Evolutionary conservation across 2,888 invertebrate genomes (phyloP).

Genomic region (Sphinx pinastri): DNA sequence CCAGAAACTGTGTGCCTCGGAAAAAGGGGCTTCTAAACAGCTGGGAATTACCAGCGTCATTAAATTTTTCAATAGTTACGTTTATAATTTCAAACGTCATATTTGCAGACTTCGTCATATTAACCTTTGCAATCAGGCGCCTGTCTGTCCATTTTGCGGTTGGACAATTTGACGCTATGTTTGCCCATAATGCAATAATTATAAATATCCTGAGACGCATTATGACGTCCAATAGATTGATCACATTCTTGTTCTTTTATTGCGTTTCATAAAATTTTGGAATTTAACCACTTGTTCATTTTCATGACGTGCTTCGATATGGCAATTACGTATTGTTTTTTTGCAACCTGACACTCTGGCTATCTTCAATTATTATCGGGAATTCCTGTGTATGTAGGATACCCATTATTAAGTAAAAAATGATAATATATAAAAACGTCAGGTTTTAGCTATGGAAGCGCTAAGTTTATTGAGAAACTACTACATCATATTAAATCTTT

Average conservation of each 20-base stretch:
- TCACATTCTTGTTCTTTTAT: background rate
- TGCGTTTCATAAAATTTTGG: background rate
- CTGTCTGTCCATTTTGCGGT: background rate
- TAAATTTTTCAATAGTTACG: background rate
- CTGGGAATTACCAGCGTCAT: background rate
- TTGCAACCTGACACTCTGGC: too few species aligned
- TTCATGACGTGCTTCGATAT: background rate
- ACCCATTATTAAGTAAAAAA: too few species aligned
- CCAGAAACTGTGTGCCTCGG: background rate
- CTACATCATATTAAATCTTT: too few species aligned
- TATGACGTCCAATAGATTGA: background rate
- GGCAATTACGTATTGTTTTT: too few species aligned
- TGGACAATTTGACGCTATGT: background rate
- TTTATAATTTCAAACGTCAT: background rate
- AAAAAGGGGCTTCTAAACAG: background rate
- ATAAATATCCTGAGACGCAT: background rate
- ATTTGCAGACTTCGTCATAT: background rate
- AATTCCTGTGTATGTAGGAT: too few species aligned
- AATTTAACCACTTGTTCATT: background rate
- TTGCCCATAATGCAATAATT: background rate
- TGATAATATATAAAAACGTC: too few species aligned
- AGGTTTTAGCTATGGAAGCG: too few species aligned
- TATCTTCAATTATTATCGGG: too few species aligned
- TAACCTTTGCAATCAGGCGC: background rate
- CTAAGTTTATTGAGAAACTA: too few species aligned